Evolutionary conservation across 1,140 invertebrate genomes (phyloP), one percentile per base, ranked within the genome.

Genomic region (Sesamia nonagrioides): DNA sequence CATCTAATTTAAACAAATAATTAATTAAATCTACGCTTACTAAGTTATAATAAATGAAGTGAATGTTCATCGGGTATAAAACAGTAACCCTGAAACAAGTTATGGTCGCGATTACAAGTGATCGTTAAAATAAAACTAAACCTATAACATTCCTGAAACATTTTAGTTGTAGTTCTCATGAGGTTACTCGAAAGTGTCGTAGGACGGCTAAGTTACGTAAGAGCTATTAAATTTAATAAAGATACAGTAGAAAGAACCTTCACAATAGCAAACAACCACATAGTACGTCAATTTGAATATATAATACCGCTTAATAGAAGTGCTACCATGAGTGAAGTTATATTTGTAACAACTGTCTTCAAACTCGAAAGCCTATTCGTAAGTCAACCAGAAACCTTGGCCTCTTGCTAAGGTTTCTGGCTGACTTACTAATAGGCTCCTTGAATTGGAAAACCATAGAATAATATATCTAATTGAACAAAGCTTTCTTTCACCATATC

Each of bases 281-380:
- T 61, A 50, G 56, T 75, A 75, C 73, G 50, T 63, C 73, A 75
- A 75, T 75, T 58, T 73, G 71, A 73, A 73, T 75, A 75, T 58
- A 35, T 48, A 75, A 75, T 63, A 58, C 45, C 21, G 40, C 56
- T 75, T 61, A 13, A 18, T n/a, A 35, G 40, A 15, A 37, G 7
- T 18, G 5, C 27, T 75, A 75, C 58, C 40, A 75, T 18, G 45
- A 48, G 27, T 63, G 13, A 37, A 48, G 7, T 2, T 54, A 27
- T n/a, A 54, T 40, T n/a, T 33, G 40, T 27, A 15, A 42, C 17
- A 45, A 18, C 48, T 71, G 17, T n/a, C 27, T 42, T 56, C 2
- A 15, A 72, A 73, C 52, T 40, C 71, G 54, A 71, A 71, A 33
- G 11, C n/a, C n/a, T n/a, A n/a, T n/a, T n/a, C n/a, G n/a, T n/a